Base-by-base conservation (phyloP, 2,797 vertebrate genomes). In the Pterois miles region DNA sequence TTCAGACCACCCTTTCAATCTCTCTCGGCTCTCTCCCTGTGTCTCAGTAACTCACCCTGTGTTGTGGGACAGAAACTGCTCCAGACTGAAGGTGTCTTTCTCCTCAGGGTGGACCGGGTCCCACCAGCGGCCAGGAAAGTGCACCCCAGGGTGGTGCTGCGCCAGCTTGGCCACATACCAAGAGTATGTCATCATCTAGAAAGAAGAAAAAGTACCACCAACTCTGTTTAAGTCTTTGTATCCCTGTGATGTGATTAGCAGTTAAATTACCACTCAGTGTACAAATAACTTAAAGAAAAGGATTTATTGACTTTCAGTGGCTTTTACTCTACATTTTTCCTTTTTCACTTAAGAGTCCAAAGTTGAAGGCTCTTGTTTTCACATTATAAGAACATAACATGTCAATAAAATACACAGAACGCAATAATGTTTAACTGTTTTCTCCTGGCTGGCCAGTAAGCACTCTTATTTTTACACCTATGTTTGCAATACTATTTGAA, bases 101-200 rank as follows among this genome's bases (percentile, higher is more conserved):
- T 80, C 76, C 79, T 90, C 81, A 0, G 80, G 66, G 56, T 86
- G 73, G 78, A 95, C 88, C 7, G 97, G 96, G 90, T 97, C 97
- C 98, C 98, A 99, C 34, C 90, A 92, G 82, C 53, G 84, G 33
- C 98, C 97, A 1, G 98, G 98, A 88, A 98, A 99, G 86, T 78
- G 82, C 69, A 99, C 94, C 0, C 95, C 95, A 31, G 94, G 95
- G 88, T 97, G 95, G 88, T 99, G 97, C 64, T 93, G 95, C 3
- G 95, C 95, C 86, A 98, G 92, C 90, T 97, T 98, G 79, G 95
- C 94, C 89, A 99, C 95, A 85, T 99, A 99, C 98, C 98, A 99
- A 10, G 91, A 71, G 0, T 99, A 99, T 54, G 98, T 99, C 98
- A 99, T 98, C 98, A 99, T 98, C 98, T 99, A 82, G 22, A 65